These are phyloP conservation scores for Acheta domesticus DNA, from an alignment of 2,888 invertebrate species.

Conservation along the genomic window DNA sequence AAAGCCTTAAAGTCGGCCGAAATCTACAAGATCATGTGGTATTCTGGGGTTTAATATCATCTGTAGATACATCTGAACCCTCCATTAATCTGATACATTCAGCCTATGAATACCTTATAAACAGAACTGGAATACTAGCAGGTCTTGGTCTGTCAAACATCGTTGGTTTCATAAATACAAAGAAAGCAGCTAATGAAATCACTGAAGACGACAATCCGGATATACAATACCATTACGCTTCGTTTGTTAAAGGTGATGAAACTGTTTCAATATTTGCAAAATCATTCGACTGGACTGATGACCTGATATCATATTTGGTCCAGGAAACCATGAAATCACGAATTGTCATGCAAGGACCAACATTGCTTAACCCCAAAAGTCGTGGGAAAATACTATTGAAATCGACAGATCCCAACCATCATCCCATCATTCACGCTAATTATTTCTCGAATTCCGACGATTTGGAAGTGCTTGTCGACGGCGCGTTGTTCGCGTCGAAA, in stretches of 20 bases:
- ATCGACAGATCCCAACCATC: constrained; percentile 12
- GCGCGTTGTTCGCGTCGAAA: constrained; percentile 49
- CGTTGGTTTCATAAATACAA: background rate
- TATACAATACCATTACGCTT: background rate
- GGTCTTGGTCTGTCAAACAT: background rate
- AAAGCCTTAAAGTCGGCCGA: constrained; percentile 44
- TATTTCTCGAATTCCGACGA: constrained; percentile 59
- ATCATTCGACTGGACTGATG: constrained; percentile 38
- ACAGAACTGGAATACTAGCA: background rate
- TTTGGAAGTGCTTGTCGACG: constrained; percentile 51
- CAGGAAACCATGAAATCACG: constrained; percentile 29
- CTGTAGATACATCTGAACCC: background rate
- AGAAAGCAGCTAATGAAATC: background rate
- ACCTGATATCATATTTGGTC: constrained; percentile 30
- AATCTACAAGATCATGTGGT: constrained; percentile 45
- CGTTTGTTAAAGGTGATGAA: background rate
- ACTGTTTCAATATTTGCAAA: constrained; percentile 38
- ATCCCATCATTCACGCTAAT: constrained; percentile 55
- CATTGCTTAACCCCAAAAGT: constrained; percentile 47
- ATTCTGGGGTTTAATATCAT: constrained; percentile 40
- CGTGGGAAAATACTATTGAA: constrained; percentile 48
- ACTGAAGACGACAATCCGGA: constrained; percentile 30
- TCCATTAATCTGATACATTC: constrained; percentile 27
- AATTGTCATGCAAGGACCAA: constrained; percentile 30
- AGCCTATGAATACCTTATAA: constrained; percentile 18